phyloP scores from a whole-genome alignment of 2,888 invertebrate genomes.

The Graphium colonna region DNA sequence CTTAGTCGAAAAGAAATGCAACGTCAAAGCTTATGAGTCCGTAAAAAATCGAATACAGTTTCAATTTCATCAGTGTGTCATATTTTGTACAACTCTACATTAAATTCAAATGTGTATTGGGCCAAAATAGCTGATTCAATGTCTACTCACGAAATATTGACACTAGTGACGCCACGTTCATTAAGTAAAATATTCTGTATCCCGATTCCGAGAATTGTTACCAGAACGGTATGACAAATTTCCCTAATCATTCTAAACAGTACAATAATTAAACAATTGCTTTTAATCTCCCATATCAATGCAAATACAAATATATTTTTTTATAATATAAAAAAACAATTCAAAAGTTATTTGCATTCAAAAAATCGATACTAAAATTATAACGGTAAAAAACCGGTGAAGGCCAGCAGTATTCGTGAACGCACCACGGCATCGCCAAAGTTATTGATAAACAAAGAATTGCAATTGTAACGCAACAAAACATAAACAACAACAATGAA shows the following conservation, averaged over 20 bases:
- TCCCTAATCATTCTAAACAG: slow-evolving; percentile 6
- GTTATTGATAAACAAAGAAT: slow-evolving; percentile 20
- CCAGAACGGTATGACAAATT: slow-evolving; percentile 2
- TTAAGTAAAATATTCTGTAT: neutral
- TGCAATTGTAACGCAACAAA: slow-evolving; percentile 11
- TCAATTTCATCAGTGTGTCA: too few species aligned
- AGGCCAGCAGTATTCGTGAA: slow-evolving; percentile 4
- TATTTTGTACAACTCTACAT: neutral
- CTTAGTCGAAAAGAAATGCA: too few species aligned
- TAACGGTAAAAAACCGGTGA: too few species aligned
- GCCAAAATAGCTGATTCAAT: neutral
- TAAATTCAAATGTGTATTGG: neutral
- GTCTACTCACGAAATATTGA: neutral
- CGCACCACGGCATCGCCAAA: slow-evolving; percentile 4
- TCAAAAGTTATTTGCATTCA: too few species aligned
- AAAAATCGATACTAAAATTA: neutral
- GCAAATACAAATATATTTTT: too few species aligned
- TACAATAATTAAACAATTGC: neutral
- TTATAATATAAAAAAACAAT: neutral
- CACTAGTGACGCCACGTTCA: too few species aligned
- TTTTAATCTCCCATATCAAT: too few species aligned
- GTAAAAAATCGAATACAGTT: too few species aligned
- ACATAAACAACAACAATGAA: slow-evolving; percentile 11
- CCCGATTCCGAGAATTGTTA: slow-evolving; percentile 13
- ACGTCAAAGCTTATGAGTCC: too few species aligned